Conservation (phyloP, 2,888 invertebrate species). For the Chrysolina americana region DNA sequence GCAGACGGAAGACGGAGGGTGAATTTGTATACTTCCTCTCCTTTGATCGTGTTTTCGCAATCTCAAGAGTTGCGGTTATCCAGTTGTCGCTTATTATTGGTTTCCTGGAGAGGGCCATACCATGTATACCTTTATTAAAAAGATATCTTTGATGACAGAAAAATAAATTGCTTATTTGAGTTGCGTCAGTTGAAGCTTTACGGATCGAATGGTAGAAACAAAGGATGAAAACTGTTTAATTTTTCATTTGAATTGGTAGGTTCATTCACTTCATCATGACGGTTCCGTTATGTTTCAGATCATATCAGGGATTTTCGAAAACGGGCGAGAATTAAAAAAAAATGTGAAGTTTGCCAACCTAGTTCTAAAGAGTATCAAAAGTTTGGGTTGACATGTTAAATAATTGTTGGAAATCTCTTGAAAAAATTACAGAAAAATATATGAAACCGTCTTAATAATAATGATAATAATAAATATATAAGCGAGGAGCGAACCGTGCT, state of each 20-base stretch:
- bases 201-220: no score
- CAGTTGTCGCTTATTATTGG: neutral
- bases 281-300: slow-evolving; percentile 97
- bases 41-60: neutral
- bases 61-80: neutral
- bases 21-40: neutral
- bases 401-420: no score
- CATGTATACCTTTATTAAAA: neutral
- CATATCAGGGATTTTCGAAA: slow-evolving; percentile 70
- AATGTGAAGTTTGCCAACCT: no score
- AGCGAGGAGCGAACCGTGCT: no score
- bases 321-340: no score
- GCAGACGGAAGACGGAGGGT: neutral
- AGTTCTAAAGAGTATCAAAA: no score
- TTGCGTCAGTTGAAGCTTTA: neutral
- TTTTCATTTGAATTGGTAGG: neutral
- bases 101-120: neutral
- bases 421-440: no score
- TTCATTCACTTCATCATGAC: no score
- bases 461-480: no score
- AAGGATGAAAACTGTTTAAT: neutral
- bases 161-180: neutral
- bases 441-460: no score
- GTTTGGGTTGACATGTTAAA: no score
- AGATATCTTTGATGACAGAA: neutral